Base-by-base conservation (phyloP, 2,888 invertebrate species). In the Melanophora roralis region DNA sequence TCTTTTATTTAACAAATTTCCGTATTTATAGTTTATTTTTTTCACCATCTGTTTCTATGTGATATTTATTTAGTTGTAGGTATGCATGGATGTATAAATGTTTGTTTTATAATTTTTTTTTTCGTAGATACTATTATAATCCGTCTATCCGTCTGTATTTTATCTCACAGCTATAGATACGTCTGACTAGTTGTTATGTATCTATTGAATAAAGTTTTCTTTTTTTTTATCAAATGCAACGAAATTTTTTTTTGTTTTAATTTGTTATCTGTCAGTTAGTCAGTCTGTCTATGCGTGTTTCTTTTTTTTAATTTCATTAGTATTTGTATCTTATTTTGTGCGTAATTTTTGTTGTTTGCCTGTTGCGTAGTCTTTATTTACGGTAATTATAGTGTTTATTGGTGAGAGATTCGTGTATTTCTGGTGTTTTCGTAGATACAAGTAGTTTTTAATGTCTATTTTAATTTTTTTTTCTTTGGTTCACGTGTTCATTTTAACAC, bases 241-340 rank as follows among this genome's bases (percentile, higher is more conserved):
- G 51, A 32, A 59, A 47, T 27, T 59, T 38, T 49, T 16, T 27
- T 49, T 40, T 51, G 23, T 62, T 64, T 71, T 71, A 64, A 77
- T 71, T 77, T 77, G 69, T 65, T 71, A 71, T 64, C 69, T 77
- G 69, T 71, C 69, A 57, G 64, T 59, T 67, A 34, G 27, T 27
- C 6, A 27, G 27, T 27, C 3, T 27, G 27, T 27, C 57, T 57
- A 19, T 19, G 38, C 34, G 12, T 73, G 36, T 38, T 14, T 47
- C 9, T 27, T 23, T 36, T 36, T 6, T 47, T 64, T 27, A n/a
- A n/a, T n/a, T 27, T 19, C 2, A 49, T 32, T 49, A 21, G 14
- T 45, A 55, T 57, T 36, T 14, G 27, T 53, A n/a, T 27, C 5
- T 14, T 53, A 14, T 38, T 40, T 34, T 38, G 36, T 12, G 27